A percentile compares a stretch with the other conserved stretches of the same genome.
Conservation (phyloP, 1,140 invertebrate species). For the Eriocheir sinensis region DNA sequence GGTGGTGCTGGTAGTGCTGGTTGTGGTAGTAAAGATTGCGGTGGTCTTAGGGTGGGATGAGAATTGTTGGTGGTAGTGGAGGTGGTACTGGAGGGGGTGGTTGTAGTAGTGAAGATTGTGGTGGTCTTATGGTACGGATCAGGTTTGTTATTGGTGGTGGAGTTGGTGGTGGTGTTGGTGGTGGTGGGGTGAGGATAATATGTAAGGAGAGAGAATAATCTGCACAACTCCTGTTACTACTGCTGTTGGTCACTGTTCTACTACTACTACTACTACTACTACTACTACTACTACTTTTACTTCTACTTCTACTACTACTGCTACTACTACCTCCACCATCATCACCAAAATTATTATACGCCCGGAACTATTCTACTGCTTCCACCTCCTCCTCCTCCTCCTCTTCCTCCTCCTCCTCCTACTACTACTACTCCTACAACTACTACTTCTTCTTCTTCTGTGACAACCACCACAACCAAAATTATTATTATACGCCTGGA, state of each 20-base stretch:
- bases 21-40: no score
- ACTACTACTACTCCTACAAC: neutral
- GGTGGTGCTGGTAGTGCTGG: neutral
- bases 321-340: neutral
- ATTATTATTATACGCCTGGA: conserved; percentile 14
- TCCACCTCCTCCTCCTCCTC: neutral
- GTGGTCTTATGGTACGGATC: no score
- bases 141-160: no score
- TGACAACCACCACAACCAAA: conserved; percentile 1
- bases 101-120: no score
- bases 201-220: no score
- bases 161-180: no score
- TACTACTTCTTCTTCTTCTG: neutral
- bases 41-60: no score
- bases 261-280: conserved; percentile 35
- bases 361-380: neutral
- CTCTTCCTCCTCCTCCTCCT: neutral
- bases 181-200: no score
- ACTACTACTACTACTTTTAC: conserved; percentile 17
- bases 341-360: neutral
- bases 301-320: conserved; percentile 9
- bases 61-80: no score
- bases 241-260: conserved; percentile 23
- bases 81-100: no score
- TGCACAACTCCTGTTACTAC: neutral